Percentiles rank a stretch among this genome's conserved stretches.
These are phyloP conservation scores for Nomada hirtipes DNA, from an alignment of 2,888 invertebrate species.

Conservation along the genomic window DNA sequence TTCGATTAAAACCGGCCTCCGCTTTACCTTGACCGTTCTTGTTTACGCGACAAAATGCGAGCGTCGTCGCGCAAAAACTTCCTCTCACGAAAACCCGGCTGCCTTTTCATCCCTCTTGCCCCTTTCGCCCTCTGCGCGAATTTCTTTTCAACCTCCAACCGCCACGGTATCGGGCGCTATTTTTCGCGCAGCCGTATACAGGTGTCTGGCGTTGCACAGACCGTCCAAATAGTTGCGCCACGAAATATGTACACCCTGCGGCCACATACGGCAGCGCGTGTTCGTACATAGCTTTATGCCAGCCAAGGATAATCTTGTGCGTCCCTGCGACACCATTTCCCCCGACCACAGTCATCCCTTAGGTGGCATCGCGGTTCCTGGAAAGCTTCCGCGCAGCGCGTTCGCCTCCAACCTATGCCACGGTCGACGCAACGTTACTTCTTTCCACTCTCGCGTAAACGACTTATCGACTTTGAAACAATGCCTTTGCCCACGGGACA, in stretches of 20 bases:
- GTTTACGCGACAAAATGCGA: slow-evolving; percentile 54
- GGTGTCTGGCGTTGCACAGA: background rate
- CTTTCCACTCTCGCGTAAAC: slow-evolving; percentile 31
- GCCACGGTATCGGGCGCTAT: background rate
- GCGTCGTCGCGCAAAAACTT: slow-evolving; percentile 9
- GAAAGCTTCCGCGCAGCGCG: slow-evolving; percentile 38
- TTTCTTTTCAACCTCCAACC: background rate
- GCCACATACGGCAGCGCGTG: slow-evolving; percentile 13
- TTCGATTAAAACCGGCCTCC: slow-evolving; percentile 8
- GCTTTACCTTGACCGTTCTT: slow-evolving; percentile 52
- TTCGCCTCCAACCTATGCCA: background rate
- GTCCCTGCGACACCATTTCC: slow-evolving; percentile 54
- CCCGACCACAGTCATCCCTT: slow-evolving; percentile 57
- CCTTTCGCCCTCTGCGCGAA: background rate
- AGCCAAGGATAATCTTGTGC: slow-evolving; percentile 12
- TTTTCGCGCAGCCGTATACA: background rate
- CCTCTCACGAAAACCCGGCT: background rate
- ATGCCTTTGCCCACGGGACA: slow-evolving; percentile 55
- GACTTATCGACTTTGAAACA: slow-evolving; percentile 71
- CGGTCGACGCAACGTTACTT: slow-evolving; percentile 17
- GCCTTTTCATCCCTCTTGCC: background rate
- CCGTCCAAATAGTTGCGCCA: slow-evolving; percentile 33
- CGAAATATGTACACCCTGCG: slow-evolving; percentile 17
- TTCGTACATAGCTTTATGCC: slow-evolving; percentile 10
- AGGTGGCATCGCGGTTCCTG: slow-evolving; percentile 56